These are phyloP conservation scores for Aphidius colemani DNA, from an alignment of 2,888 invertebrate species.

Conservation along the genomic window DNA sequence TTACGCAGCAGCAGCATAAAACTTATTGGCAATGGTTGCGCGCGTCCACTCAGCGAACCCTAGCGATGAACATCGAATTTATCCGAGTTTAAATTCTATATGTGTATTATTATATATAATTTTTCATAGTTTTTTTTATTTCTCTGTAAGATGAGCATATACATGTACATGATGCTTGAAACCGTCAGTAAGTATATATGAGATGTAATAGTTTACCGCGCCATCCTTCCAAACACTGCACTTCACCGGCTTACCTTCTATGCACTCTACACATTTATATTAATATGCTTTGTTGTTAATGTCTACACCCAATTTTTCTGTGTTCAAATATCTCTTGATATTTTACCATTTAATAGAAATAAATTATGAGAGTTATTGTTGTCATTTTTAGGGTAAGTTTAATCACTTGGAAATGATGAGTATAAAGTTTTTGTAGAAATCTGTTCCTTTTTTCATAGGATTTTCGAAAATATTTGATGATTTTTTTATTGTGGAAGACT, in stretches of 20 bases:
- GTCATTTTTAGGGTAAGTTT: too few species aligned
- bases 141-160: constrained; percentile 1
- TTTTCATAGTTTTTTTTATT: too few species aligned
- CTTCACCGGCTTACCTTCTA: constrained; percentile 40
- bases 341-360: too few species aligned
- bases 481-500: too few species aligned
- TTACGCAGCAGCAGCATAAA: constrained; percentile 54
- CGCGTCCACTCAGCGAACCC: constrained; percentile 49
- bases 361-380: too few species aligned
- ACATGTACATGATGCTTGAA: constrained; percentile 1
- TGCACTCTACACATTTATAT: constrained; percentile 17
- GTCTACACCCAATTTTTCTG: too few species aligned
- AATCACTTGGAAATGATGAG: too few species aligned
- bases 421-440: too few species aligned
- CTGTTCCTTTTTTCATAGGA: too few species aligned
- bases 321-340: too few species aligned
- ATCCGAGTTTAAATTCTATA: constrained; percentile 27
- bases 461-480: too few species aligned
- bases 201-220: not conserved
- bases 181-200: not conserved
- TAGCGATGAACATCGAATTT: constrained; percentile 42
- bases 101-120: too few species aligned
- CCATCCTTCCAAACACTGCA: constrained; percentile 31
- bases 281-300: constrained; percentile 23
- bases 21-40: constrained; percentile 51